phyloP scores from a whole-genome alignment of 2,888 invertebrate species.

The Thereva nobilitata region DNA sequence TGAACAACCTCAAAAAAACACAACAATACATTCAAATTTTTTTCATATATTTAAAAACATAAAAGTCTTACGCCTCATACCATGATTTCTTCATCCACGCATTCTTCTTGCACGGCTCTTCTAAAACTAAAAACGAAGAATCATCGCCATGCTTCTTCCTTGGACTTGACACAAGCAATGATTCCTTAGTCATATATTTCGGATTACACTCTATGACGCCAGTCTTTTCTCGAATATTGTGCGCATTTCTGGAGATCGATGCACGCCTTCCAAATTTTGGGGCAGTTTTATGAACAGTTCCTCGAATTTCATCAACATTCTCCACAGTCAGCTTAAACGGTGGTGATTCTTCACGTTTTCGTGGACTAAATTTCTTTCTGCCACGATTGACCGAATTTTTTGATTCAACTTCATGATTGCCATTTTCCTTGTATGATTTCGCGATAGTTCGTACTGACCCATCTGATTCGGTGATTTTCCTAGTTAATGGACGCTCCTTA shows the following conservation, averaged over 20 bases:
- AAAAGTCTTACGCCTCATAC: slow-evolving; percentile 51
- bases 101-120: slow-evolving; percentile 54
- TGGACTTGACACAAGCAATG: slow-evolving; percentile 54
- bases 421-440: not conserved
- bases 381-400: too few relatives aligned
- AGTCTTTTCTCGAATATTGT: slow-evolving; percentile 51
- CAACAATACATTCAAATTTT: not conserved
- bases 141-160: slow-evolving; percentile 25
- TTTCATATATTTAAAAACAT: not conserved
- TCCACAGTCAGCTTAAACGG: slow-evolving; percentile 39
- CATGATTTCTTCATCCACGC: slow-evolving; percentile 57
- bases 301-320: slow-evolving; percentile 49
- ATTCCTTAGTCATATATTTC: slow-evolving; percentile 47
- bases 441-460: not conserved
- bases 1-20: too few relatives aligned
- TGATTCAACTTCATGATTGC: too few relatives aligned
- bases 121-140: slow-evolving; percentile 54
- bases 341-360: slow-evolving; percentile 36
- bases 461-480: slow-evolving; percentile 43
- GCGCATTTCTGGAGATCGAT: slow-evolving; percentile 49
- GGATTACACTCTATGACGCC: slow-evolving; percentile 54
- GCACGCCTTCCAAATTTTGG: slow-evolving; percentile 55
- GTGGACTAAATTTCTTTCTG: slow-evolving; percentile 43
- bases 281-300: slow-evolving; percentile 46
- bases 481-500: slow-evolving; percentile 50